Conservation (phyloP, 2,888 invertebrate genomes). For the Pteria penguin region DNA sequence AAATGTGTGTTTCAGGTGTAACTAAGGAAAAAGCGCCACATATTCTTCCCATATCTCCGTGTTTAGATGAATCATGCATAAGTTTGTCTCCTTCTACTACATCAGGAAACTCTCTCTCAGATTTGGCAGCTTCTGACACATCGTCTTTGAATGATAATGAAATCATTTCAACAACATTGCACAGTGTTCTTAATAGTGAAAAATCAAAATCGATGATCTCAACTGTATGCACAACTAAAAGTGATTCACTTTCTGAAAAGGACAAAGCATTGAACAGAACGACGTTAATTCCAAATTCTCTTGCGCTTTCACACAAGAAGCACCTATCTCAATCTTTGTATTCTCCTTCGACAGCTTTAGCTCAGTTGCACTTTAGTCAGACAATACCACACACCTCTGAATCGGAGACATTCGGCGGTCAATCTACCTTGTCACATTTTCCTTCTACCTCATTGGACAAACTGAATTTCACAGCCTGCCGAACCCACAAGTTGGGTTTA, state of each 20-base stretch:
- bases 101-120: not conserved
- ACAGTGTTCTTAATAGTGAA: not conserved
- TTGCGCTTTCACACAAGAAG: constrained; percentile 4
- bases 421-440: constrained; percentile 58
- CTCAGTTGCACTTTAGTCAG: constrained; percentile 77
- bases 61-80: not conserved
- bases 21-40: not conserved
- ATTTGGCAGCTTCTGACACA: not conserved
- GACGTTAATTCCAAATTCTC: constrained; percentile 9
- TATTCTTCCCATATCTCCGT: not conserved
- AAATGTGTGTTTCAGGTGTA: not conserved
- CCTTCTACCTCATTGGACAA: constrained; percentile 78
- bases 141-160: not conserved
- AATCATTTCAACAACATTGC: not conserved
- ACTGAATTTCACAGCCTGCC: constrained; percentile 78
- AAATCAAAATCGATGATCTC: not conserved
- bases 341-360: constrained; percentile 80
- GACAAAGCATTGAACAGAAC: not conserved
- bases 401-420: constrained; percentile 47
- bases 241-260: not conserved
- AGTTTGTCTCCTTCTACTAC: not conserved
- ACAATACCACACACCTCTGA: constrained; percentile 49
- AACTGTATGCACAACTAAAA: not conserved
- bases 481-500: constrained; percentile 24
- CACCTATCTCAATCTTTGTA: constrained; percentile 56